Base-by-base conservation (phyloP, 2,113 vertebrate species). In the Notothenia rossii region DNA sequence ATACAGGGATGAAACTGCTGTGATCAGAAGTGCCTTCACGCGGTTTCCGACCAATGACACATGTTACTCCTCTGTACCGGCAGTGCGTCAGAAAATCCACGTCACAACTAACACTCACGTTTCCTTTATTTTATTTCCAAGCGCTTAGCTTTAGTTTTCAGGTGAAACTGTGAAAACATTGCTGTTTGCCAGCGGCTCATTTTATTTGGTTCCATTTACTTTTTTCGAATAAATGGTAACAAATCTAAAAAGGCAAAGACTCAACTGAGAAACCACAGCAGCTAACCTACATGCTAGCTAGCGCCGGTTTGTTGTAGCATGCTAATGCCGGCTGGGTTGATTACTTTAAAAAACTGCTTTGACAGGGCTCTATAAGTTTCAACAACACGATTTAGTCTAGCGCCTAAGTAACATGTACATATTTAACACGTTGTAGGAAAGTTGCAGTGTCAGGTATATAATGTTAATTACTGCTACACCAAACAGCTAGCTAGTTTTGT, bases 81-180 rank as follows among this genome's bases (percentile, higher is more conserved):
- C 43, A 20, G 29, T 79, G 72, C 72, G 84, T 83, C 75, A 83
- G 48, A 63, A 65, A 33, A 82, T 86, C 87, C 87, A 88, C 86
- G 87, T 90, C 87, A 90, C 61, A 51, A 58, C 17, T 67, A 64
- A 70, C 10, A 40, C n/a, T 29, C 14, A 15, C 4, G 72, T 56
- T 40, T n/a, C 51, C 48, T 67, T 45, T 0, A 29, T 29, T 75
- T 79, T 60, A 17, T 75, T 40, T 10, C 6, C 40, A 25, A 6
- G 9, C 60, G 36, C 45, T 75, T 3, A 14, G 20, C 45, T 49
- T 49, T 5, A 17, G 29, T 11, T 2, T 14, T 12, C 14, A 33
- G 15, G 11, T 29, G 17, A 58, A 72, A 22, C 14, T 46, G 3
- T 0, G 5, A 20, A 20, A 46, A 15, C 58, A 45, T 3, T 0